Evolutionary conservation across 1,140 invertebrate species (phyloP).

Genomic region (Ceratina japonica): DNA sequence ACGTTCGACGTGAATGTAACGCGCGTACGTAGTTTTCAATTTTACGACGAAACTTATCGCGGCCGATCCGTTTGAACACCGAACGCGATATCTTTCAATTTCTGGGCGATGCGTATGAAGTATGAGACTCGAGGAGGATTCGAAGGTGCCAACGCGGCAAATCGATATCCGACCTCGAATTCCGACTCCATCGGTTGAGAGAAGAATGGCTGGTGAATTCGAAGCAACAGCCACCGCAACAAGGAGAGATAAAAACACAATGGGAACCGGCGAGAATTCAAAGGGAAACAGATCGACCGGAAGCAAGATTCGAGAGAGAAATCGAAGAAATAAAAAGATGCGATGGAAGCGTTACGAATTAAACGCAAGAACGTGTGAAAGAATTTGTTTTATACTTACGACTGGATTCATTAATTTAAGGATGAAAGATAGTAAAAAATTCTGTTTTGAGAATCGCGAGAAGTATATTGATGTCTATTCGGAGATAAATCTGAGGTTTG

Average conservation of each 20-base stretch:
- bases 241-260: slow-evolving; percentile 41
- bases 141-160: slow-evolving; percentile 70
- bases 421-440: too few relatives aligned
- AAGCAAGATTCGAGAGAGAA: slow-evolving; percentile 13
- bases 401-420: too few relatives aligned
- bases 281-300: slow-evolving; percentile 30
- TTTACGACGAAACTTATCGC: slow-evolving; percentile 14
- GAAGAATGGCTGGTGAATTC: slow-evolving; percentile 47
- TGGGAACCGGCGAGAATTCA: slow-evolving; percentile 14
- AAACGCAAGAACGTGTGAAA: slow-evolving; percentile 7
- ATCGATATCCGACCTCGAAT: slow-evolving; percentile 72
- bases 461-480: too few relatives aligned
- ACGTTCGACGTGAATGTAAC: not conserved
- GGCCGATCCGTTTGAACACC: slow-evolving; percentile 9
- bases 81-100: slow-evolving; percentile 69
- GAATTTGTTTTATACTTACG: too few relatives aligned
- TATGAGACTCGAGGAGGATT: slow-evolving; percentile 67
- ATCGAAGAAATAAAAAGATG: not conserved
- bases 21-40: slow-evolving; percentile 35
- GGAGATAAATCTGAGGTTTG: not conserved
- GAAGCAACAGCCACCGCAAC: slow-evolving; percentile 43
- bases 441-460: too few relatives aligned
- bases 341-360: slow-evolving; percentile 16
- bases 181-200: slow-evolving; percentile 34
- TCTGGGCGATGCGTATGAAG: slow-evolving; percentile 69